These are phyloP conservation scores for Pseudococcus jackbeardsleyi DNA, from an alignment of 2,888 invertebrate genomes.

Conservation along the genomic window DNA sequence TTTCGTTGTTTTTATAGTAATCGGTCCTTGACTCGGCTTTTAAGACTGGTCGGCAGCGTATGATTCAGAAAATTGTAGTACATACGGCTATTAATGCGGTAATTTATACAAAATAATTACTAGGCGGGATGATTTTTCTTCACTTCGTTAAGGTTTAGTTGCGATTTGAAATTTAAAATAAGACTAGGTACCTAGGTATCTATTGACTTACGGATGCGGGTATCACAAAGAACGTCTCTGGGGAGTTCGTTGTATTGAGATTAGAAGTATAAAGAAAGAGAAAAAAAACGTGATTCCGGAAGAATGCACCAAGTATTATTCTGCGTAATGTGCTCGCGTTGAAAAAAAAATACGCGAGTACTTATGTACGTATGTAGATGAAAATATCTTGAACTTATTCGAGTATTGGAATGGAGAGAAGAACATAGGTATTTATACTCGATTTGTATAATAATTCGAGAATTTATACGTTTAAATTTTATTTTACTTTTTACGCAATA, in stretches of 20 bases:
- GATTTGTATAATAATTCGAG: neutral
- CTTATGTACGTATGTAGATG: neutral
- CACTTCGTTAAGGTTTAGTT: constrained; percentile 23
- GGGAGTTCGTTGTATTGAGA: neutral
- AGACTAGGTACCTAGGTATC: neutral
- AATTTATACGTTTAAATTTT: neutral
- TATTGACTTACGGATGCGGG: constrained; percentile 5
- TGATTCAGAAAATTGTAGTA: constrained; percentile 39
- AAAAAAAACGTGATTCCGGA: constrained; percentile 1
- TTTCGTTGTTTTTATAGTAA: constrained; percentile 43
- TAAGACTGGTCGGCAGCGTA: constrained; percentile 33
- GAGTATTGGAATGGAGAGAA: neutral
- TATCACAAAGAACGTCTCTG: neutral
- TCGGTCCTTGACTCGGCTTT: constrained; percentile 57
- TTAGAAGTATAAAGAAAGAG: neutral
- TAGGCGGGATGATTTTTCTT: constrained; percentile 40
- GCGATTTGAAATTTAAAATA: constrained; percentile 12
- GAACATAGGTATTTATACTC: neutral
- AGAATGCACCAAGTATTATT: neutral
- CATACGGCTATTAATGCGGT: constrained; percentile 31
- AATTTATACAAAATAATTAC: constrained; percentile 14
- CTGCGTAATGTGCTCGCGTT: neutral
- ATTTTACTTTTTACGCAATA: neutral
- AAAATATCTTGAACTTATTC: neutral
- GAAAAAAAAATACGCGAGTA: neutral